Evolutionary conservation across 1,140 invertebrate species (phyloP), one percentile per base, ranked within the genome.

Genomic region (Andrena cerasifolii): DNA sequence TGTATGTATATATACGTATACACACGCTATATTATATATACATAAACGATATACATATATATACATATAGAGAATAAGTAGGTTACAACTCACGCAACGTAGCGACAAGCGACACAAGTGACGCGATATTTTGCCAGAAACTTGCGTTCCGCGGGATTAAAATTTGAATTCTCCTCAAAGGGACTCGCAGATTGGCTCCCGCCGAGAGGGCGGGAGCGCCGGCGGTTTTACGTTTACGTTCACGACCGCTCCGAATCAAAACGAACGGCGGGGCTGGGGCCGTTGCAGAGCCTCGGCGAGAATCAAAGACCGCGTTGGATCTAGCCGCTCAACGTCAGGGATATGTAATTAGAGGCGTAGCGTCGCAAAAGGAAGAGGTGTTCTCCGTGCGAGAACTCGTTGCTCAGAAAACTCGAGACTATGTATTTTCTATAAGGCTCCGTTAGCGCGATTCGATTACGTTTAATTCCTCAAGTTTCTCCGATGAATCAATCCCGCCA

Each of bases 51-150:
- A 78, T 74, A 80, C 68, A 83, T 73, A 85, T 53, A 80, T 67
- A 18, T 24, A 80, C 68, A 83, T 73, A 85, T 53, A 80, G 63
- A 18, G 16, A 40, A 80, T 72, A 82, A 72, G 21, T 80, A 80
- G 54, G 24, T 78, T 84, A 81, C 43, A 56, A 80, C 77, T 74
- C 79, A 80, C 63, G 70, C 70, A 81, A 56, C 71, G 65, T 78
- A 40, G 36, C 71, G 65, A 40, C 36, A 81, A 40, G 36, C 36
- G 36, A 40, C 36, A 40, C 62, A 85, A 84, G 72, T 24, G 51
- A 72, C 73, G 70, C 40, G 63, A 85, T 84, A 84, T 85, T 84
- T 85, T 85, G 75, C 82, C 78, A 68, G 53, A 70, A 75, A 24
- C 63, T 85, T 81, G 54, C 51, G 68, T 78, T 84, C 49, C 21